A percentile compares a stretch with the other conserved stretches of the same genome.
These are phyloP conservation scores for Parambassis ranga DNA, from an alignment of 2,797 vertebrate genomes.

Conservation along the genomic window DNA sequence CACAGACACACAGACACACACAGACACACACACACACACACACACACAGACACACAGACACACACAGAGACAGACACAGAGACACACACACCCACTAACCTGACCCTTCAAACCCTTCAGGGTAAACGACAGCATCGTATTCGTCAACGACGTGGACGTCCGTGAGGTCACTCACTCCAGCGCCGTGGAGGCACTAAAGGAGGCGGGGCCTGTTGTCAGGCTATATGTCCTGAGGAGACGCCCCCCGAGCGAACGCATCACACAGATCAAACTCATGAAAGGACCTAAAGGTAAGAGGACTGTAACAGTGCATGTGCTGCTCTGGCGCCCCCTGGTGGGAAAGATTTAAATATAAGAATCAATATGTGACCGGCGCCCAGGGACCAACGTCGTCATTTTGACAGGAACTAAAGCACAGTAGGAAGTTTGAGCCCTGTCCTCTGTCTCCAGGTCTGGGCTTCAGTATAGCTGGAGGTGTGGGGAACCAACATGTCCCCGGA, in stretches of 20 bases:
- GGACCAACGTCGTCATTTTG: no score
- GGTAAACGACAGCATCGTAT: constrained; percentile 90
- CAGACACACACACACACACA: constrained; percentile 1
- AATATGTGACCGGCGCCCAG: no score
- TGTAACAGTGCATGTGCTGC: neutral
- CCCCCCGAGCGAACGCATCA: constrained; percentile 79
- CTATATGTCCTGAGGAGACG: constrained; percentile 88
- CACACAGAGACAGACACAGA: constrained; percentile 1
- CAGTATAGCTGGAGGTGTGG: constrained; percentile 87
- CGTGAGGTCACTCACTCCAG: constrained; percentile 89
- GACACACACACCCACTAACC: neutral
- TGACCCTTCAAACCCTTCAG: constrained; percentile 46
- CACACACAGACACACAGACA: neutral
- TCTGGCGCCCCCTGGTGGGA: constrained; percentile 6
- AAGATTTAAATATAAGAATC: neutral
- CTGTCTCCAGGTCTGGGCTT: constrained; percentile 78
- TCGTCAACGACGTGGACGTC: constrained; percentile 90
- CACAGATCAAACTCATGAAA: constrained; percentile 89
- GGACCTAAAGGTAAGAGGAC: constrained; percentile 72
- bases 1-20: no score
- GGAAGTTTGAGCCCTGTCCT: neutral
- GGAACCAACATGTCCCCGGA: constrained; percentile 89
- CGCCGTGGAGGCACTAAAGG: constrained; percentile 90
- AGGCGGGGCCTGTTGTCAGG: constrained; percentile 89
- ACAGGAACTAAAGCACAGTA: no score